These are phyloP conservation scores for Lysiphlebus fabarum DNA, from an alignment of 1,140 invertebrate genomes.

Conservation along the genomic window DNA sequence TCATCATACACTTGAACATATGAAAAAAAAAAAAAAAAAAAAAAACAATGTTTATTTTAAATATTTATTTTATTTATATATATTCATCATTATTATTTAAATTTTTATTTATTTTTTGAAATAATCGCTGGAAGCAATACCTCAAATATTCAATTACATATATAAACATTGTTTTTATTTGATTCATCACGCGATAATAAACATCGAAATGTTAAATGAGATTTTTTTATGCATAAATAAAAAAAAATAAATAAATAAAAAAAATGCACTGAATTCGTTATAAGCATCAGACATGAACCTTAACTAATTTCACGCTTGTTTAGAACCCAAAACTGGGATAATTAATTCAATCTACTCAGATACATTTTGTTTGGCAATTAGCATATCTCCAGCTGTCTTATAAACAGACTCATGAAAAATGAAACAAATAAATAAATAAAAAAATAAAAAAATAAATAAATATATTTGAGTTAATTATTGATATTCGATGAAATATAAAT, in stretches of 20 bases:
- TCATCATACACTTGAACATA: no score
- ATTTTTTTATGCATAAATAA: background rate
- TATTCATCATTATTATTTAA: no score
- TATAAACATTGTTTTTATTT: conserved; percentile 30
- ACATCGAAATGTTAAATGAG: background rate
- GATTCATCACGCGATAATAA: conserved; percentile 32
- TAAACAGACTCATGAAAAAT: background rate
- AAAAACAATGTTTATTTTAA: background rate
- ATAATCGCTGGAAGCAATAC: background rate
- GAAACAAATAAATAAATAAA: background rate
- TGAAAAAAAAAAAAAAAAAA: no score
- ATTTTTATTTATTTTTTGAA: no score
- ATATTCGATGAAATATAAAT: no score
- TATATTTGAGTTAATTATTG: no score
- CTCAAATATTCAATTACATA: conserved; percentile 38
- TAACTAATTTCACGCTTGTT: conserved; percentile 37
- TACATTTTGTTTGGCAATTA: conserved; percentile 28
- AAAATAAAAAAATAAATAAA: background rate
- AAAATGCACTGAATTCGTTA: conserved; percentile 2
- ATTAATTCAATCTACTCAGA: conserved; percentile 32
- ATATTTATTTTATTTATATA: no score
- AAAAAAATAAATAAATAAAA: background rate
- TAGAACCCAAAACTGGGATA: conserved; percentile 24
- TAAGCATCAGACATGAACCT: background rate
- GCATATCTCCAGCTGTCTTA: conserved; percentile 25